Evolutionary conservation across 2,113 vertebrate species (phyloP).

Genomic region (Limanda limanda): DNA sequence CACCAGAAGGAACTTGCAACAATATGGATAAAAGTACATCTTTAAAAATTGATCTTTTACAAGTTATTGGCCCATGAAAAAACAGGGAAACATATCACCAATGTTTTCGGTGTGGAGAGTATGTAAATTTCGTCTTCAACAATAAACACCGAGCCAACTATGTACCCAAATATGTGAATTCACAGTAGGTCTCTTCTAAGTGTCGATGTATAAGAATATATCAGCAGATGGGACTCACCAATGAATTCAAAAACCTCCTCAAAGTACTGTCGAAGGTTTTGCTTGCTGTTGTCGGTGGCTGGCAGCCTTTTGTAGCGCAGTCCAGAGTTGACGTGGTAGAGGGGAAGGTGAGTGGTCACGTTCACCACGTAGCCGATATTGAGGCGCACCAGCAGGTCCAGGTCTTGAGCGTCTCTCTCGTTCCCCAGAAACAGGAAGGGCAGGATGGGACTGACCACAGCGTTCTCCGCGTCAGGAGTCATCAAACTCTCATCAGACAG

Average conservation of each 20-base stretch:
- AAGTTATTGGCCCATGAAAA: no score
- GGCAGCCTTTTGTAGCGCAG: slow-evolving; percentile 87
- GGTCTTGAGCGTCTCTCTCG: slow-evolving; percentile 87
- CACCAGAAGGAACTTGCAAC: no score
- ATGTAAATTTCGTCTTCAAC: no score
- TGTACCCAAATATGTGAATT: background rate
- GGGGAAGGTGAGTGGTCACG: slow-evolving; percentile 88
- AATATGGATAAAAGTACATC: no score
- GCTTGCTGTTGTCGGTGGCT: slow-evolving; percentile 89
- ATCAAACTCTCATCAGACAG: slow-evolving; percentile 81
- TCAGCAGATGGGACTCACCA: slow-evolving; percentile 71
- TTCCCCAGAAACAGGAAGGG: slow-evolving; percentile 89
- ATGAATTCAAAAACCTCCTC: slow-evolving; percentile 91
- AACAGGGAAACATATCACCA: no score
- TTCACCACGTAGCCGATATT: slow-evolving; percentile 88
- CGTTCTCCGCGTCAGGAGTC: slow-evolving; percentile 87
- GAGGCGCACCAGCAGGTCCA: slow-evolving; percentile 83
- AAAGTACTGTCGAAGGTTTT: slow-evolving; percentile 90
- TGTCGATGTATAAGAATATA: background rate
- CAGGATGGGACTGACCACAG: slow-evolving; percentile 86
- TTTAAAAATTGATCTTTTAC: no score
- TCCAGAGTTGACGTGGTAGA: slow-evolving; percentile 85
- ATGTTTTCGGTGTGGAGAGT: no score
- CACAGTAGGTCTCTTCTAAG: no score
- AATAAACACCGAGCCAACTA: no score